Base-by-base conservation (phyloP, 2,888 invertebrate species). In the Dicyrtomina minuta region DNA sequence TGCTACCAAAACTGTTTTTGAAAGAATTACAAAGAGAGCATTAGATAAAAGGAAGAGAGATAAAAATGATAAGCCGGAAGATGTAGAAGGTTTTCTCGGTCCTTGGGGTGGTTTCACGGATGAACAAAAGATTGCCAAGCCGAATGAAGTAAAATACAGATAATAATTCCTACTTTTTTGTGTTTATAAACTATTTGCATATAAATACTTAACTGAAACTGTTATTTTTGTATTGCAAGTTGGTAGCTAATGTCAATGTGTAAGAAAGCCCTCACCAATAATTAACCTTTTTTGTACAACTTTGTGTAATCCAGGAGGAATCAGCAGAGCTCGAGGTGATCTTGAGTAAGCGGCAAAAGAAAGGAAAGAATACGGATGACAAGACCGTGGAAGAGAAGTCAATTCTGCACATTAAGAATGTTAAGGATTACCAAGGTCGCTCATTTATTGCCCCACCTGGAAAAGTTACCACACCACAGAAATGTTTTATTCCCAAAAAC, bases 51-150 rank as follows among this genome's bases (percentile, higher is more conserved):
- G 93, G 79, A 96, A 95, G 83, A 85, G 95, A 72, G 87, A 88
- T 67, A 90, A 89, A 81, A 99, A 99, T 83, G 89, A 91, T 79
- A 88, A 96, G 79, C 90, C 99, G 0, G 86, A 88, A 20, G 98
- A 99, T 83, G 86, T 99, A 24, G 93, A 91, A 51, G 97, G 97
- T 0, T 99, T 96, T 81, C 84, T 96, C 0, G 99, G 98, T 0
- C 99, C 99, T 0, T 99, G 99, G 99, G 98, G 95, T 68, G 92
- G 92, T 66, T 99, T 87, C 83, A 87, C 89, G 10, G 95, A 96
- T 80, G 98, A 99, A 83, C 86, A 89, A 79, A 88, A 91, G 67
- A 86, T 95, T 0, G 88, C 93, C 80, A 92, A 91, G 81, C 99
- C 99, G 0, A 89, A 90, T 69, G 95, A 95, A 69, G 86, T 85